Conservation (phyloP, 2,113 vertebrate species). For the Galemys pyrenaicus region DNA sequence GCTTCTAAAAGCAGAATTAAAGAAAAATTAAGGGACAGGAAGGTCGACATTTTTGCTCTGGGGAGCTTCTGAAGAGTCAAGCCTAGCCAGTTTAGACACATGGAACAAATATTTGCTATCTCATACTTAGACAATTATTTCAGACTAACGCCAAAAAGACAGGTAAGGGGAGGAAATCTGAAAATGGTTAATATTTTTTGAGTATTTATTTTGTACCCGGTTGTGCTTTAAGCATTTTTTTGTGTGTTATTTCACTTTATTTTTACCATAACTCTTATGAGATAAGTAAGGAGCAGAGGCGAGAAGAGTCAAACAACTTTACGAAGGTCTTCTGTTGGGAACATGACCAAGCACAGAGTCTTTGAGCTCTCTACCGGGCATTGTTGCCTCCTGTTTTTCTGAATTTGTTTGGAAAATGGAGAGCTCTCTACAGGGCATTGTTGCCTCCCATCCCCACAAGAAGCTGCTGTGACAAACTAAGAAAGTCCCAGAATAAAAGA, state of each 20-base stretch:
- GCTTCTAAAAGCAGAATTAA: neutral
- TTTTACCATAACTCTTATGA: constrained; percentile 14
- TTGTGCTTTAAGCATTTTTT: constrained; percentile 25
- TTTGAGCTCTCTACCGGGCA: neutral
- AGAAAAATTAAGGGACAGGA: neutral
- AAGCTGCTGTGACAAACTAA: neutral
- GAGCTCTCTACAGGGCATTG: neutral
- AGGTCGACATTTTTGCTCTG: neutral
- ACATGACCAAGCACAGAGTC: neutral
- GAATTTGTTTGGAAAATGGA: too few relatives aligned
- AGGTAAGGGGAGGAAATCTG: neutral
- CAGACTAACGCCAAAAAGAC: neutral
- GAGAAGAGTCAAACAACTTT: constrained; percentile 5
- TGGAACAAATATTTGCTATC: neutral
- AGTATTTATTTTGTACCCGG: neutral
- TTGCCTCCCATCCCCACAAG: neutral
- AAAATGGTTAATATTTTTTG: neutral
- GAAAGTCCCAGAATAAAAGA: neutral
- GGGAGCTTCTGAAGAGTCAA: neutral
- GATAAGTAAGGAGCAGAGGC: neutral
- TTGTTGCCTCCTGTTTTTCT: too few relatives aligned
- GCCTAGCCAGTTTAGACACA: neutral
- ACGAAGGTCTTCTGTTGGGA: neutral
- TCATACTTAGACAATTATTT: constrained; percentile 23
- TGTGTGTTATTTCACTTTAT: neutral